phyloP scores from a whole-genome alignment of 2,797 vertebrate species.

The Fratercula arctica region DNA sequence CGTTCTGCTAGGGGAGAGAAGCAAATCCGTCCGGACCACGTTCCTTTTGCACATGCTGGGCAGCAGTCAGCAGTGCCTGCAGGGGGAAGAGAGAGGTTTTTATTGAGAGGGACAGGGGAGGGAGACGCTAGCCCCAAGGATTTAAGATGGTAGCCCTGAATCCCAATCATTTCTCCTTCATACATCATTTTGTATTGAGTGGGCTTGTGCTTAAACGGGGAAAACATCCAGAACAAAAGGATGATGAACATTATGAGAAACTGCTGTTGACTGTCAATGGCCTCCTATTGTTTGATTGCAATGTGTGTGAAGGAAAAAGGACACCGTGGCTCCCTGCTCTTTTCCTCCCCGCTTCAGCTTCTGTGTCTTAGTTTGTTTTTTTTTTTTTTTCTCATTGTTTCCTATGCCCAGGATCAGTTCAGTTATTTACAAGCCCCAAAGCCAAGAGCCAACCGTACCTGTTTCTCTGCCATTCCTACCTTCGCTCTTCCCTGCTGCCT shows the following conservation, averaged over 20 bases:
- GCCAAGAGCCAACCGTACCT: background rate
- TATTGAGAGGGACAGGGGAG: background rate
- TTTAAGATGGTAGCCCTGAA: background rate
- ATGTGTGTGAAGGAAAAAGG: background rate
- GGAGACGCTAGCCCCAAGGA: background rate
- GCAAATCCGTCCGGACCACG: rapidly evolving
- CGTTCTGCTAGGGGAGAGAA: background rate
- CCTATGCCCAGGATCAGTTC: background rate
- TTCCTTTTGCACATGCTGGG: background rate
- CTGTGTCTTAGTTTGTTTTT: background rate
- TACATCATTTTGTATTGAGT: background rate
- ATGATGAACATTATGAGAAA: background rate
- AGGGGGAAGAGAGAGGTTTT: background rate
- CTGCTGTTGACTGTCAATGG: background rate
- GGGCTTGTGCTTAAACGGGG: background rate
- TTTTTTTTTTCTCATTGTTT: background rate
- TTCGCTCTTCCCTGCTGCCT: background rate
- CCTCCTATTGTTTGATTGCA: background rate
- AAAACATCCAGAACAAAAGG: background rate
- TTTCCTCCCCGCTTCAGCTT: background rate
- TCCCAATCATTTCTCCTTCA: background rate
- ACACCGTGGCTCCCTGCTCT: background rate
- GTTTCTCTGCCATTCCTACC: background rate
- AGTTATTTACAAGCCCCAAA: background rate
- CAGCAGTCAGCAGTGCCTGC: background rate